These are phyloP conservation scores for Pogonocherus hispidulus DNA, from an alignment of 2,888 invertebrate genomes.

Conservation along the genomic window DNA sequence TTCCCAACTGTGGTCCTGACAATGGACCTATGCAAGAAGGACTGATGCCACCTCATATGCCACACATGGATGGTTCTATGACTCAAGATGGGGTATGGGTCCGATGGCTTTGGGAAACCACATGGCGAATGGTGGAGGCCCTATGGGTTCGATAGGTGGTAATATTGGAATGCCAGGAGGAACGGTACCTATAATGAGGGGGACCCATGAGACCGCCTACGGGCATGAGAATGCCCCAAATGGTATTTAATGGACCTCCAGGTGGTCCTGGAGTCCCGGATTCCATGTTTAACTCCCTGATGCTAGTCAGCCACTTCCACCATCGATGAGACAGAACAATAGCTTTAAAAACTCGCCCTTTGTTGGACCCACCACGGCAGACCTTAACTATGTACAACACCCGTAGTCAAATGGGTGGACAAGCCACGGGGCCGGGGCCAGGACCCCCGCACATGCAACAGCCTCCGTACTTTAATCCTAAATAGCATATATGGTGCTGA, in stretches of 20 bases:
- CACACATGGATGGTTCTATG: constrained; percentile 67
- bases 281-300: constrained; percentile 68
- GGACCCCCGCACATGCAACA: too few relatives aligned
- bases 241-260: too few relatives aligned
- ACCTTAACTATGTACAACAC: constrained; percentile 93
- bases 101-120: constrained; percentile 69
- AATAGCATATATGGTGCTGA: too few relatives aligned
- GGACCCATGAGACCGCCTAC: too few relatives aligned
- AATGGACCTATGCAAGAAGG: too few relatives aligned
- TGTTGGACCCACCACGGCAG: constrained; percentile 86
- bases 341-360: too few relatives aligned
- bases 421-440: too few relatives aligned
- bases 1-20: too few relatives aligned
- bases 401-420: constrained; percentile 73
- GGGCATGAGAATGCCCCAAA: too few relatives aligned
- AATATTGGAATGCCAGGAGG: constrained; percentile 67
- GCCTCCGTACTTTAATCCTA: too few relatives aligned
- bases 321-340: constrained; percentile 83
- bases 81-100: constrained; percentile 68
- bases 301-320: constrained; percentile 82
- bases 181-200: too few relatives aligned
- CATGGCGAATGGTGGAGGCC: constrained; percentile 63
- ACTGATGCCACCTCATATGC: too few relatives aligned
- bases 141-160: constrained; percentile 65
- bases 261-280: constrained; percentile 62